A percentile compares a stretch with the other conserved stretches of the same genome.
These are phyloP conservation scores for Pardosa pseudoannulata DNA, from an alignment of 2,888 invertebrate species.

Conservation along the genomic window DNA sequence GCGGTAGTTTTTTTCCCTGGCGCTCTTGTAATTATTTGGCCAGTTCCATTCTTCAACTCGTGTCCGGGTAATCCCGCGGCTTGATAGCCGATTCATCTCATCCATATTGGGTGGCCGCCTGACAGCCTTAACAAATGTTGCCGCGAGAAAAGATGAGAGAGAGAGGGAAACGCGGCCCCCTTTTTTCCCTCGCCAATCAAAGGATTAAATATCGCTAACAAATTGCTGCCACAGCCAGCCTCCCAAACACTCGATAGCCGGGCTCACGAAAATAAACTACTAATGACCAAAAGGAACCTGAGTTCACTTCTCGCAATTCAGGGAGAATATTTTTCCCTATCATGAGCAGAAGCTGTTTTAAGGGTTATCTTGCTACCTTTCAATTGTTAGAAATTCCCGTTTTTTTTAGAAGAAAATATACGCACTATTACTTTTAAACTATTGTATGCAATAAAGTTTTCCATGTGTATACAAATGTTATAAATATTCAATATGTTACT, in stretches of 20 bases:
- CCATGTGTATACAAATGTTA: too few relatives aligned
- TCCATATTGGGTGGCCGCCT: constrained; percentile 65
- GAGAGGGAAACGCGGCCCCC: constrained; percentile 12
- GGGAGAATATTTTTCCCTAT: too few relatives aligned
- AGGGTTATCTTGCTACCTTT: too few relatives aligned
- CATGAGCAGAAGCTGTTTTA: too few relatives aligned
- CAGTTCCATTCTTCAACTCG: constrained; percentile 71
- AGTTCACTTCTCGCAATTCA: too few relatives aligned
- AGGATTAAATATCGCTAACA: constrained; percentile 36
- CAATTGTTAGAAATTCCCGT: too few relatives aligned
- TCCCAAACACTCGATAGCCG: neutral
- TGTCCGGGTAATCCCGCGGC: constrained; percentile 61
- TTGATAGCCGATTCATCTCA: constrained; percentile 71
- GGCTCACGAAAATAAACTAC: neutral
- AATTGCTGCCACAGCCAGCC: neutral
- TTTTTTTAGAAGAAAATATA: too few relatives aligned
- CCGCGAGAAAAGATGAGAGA: constrained; percentile 48
- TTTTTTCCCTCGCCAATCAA: constrained; percentile 37
- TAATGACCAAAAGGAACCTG: neutral
- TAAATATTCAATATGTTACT: too few relatives aligned
- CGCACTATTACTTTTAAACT: too few relatives aligned
- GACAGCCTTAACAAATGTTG: constrained; percentile 71
- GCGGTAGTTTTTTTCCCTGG: constrained; percentile 55
- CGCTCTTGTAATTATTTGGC: constrained; percentile 69
- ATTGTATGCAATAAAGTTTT: too few relatives aligned